A percentile compares a stretch with the other conserved stretches of the same genome.
Conservation (phyloP, 2,113 vertebrate species). For the Dipodomys merriami region DNA sequence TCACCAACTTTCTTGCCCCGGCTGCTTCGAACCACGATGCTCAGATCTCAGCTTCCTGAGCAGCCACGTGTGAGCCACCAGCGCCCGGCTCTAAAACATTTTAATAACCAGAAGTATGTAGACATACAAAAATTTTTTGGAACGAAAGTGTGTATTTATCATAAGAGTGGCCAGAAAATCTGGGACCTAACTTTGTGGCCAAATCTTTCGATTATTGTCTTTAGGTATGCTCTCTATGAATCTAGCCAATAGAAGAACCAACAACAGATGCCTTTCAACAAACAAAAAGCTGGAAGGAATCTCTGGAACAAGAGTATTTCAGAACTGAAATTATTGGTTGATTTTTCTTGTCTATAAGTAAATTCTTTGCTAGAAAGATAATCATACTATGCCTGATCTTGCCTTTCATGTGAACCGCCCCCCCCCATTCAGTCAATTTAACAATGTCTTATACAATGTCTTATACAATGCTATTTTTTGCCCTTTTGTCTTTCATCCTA, state of each 20-base stretch:
- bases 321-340: slow-evolving; percentile 19
- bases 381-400: neutral
- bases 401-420: neutral
- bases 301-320: slow-evolving; percentile 35
- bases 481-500: neutral
- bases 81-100: slow-evolving; percentile 6
- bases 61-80: too few species aligned
- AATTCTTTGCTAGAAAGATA: slow-evolving; percentile 19
- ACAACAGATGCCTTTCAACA: slow-evolving; percentile 2
- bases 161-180: neutral
- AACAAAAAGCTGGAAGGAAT: slow-evolving; percentile 26
- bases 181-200: slow-evolving; percentile 20
- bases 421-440: neutral
- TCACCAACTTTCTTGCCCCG: too few species aligned
- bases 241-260: slow-evolving; percentile 8
- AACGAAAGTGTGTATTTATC: neutral
- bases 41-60: too few species aligned
- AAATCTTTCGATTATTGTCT: slow-evolving; percentile 41
- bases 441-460: neutral
- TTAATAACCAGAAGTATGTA: neutral
- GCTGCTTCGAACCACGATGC: too few species aligned
- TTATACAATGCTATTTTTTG: neutral
- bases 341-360: neutral
- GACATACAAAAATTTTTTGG: neutral
- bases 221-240: slow-evolving; percentile 36